Conservation (phyloP, 2,113 vertebrate species). For the Oostethus manadensis region DNA sequence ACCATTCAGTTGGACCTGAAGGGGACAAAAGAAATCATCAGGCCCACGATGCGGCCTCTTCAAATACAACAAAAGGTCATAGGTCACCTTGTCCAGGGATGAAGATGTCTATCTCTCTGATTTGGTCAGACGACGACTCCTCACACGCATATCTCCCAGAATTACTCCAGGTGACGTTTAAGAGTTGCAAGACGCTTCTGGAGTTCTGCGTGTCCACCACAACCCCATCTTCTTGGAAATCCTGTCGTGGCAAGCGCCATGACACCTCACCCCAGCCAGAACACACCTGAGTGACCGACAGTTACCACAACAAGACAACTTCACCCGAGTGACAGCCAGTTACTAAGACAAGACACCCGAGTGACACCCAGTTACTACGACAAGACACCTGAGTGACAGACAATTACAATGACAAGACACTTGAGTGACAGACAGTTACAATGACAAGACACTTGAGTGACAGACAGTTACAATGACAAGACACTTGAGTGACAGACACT, state of each 20-base stretch:
- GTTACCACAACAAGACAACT: neutral
- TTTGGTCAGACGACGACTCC: constrained; percentile 61
- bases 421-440: neutral
- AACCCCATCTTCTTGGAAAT: neutral
- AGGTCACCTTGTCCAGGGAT: constrained; percentile 75
- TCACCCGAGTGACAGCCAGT: too few species aligned
- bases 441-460: constrained; percentile 43
- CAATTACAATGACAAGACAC: neutral
- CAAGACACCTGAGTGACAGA: neutral
- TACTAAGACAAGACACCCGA: neutral
- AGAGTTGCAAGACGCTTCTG: constrained; percentile 75
- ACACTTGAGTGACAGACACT: neutral
- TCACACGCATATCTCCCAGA: constrained; percentile 82
- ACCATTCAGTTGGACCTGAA: constrained; percentile 80
- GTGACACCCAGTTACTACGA: neutral
- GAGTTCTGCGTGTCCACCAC: constrained; percentile 41
- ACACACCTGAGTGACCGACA: constrained; percentile 58
- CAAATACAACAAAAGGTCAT: accelerated
- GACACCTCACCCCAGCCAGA: constrained; percentile 65
- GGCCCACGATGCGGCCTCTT: too few species aligned
- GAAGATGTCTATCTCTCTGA: constrained; percentile 75
- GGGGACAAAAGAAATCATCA: too few species aligned
- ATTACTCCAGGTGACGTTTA: constrained; percentile 73
- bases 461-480: neutral
- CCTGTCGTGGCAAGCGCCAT: constrained; percentile 66